Percentiles rank a stretch among this genome's conserved stretches.
These are phyloP conservation scores for Hydrozoanthus tunicans DNA, from an alignment of 64 coral and sea anemone genomes.

Conservation along the genomic window DNA sequence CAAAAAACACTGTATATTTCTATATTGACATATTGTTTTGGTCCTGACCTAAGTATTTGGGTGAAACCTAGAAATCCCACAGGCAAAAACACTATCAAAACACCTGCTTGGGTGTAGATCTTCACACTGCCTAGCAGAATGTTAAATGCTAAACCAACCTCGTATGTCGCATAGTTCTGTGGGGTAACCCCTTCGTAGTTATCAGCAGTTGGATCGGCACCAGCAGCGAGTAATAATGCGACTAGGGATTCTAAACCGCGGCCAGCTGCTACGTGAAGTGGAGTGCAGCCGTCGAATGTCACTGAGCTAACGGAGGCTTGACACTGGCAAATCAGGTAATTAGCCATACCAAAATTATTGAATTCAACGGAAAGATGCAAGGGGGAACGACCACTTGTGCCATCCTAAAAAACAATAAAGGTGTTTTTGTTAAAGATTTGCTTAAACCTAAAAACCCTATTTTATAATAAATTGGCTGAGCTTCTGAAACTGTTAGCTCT, in stretches of 20 bases:
- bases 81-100: background rate
- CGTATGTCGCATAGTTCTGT: slow-evolving; percentile 57
- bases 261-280: slow-evolving; percentile 90
- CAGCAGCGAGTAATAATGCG: slow-evolving; percentile 80
- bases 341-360: slow-evolving; percentile 79
- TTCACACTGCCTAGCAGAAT: background rate
- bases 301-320: slow-evolving; percentile 67
- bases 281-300: slow-evolving; percentile 74
- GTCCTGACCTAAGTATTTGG: no score
- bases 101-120: background rate
- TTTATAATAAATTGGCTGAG: no score
- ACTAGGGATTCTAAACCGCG: slow-evolving; percentile 64
- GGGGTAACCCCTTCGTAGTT: slow-evolving; percentile 80
- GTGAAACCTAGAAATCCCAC: background rate
- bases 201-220: slow-evolving; percentile 63
- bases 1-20: no score
- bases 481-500: no score
- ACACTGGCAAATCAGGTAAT: slow-evolving; percentile 73
- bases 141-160: slow-evolving; percentile 1
- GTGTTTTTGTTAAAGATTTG: no score
- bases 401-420: slow-evolving; percentile 62
- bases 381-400: slow-evolving; percentile 77
- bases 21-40: no score
- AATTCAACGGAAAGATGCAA: slow-evolving; percentile 87
- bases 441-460: no score